These are phyloP conservation scores for Seira musarum DNA, from an alignment of 2,888 invertebrate species.

Conservation along the genomic window DNA sequence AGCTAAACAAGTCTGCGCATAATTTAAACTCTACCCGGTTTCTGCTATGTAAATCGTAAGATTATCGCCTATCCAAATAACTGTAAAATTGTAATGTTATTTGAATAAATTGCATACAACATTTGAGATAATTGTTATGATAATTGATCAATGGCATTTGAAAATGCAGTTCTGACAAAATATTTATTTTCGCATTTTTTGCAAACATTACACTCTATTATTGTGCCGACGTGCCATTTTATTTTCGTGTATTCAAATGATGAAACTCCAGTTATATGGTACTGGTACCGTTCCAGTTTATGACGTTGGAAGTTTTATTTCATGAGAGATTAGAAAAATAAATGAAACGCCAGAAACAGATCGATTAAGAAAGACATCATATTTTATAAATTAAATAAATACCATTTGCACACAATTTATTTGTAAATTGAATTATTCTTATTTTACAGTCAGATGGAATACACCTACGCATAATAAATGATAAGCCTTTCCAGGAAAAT, in stretches of 20 bases:
- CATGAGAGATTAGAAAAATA: no score
- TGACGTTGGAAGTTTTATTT: no score
- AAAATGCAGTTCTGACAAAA: no score
- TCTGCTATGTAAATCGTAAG: constrained; percentile 52
- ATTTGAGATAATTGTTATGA: constrained; percentile 44
- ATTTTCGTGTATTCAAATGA: no score
- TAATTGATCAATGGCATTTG: no score
- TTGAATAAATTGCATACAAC: constrained; percentile 59
- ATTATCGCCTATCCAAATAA: constrained; percentile 51
- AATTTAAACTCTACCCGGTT: constrained; percentile 60
- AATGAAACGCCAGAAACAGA: no score
- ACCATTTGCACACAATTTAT: constrained; percentile 62
- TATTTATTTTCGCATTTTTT: no score
- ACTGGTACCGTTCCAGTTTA: no score
- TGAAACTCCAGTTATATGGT: no score
- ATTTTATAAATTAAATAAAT: constrained; percentile 60
- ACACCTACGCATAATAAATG: constrained; percentile 60
- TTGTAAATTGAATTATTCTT: constrained; percentile 62
- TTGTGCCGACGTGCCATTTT: no score
- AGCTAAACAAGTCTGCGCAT: constrained; percentile 44
- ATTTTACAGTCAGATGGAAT: constrained; percentile 62
- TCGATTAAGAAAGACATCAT: constrained; percentile 1
- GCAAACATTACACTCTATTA: no score
- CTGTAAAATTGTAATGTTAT: constrained; percentile 53
- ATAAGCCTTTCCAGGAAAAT: constrained; percentile 61